These are phyloP conservation scores for Eciton burchellii DNA, from an alignment of 1,140 invertebrate species.

Conservation along the genomic window DNA sequence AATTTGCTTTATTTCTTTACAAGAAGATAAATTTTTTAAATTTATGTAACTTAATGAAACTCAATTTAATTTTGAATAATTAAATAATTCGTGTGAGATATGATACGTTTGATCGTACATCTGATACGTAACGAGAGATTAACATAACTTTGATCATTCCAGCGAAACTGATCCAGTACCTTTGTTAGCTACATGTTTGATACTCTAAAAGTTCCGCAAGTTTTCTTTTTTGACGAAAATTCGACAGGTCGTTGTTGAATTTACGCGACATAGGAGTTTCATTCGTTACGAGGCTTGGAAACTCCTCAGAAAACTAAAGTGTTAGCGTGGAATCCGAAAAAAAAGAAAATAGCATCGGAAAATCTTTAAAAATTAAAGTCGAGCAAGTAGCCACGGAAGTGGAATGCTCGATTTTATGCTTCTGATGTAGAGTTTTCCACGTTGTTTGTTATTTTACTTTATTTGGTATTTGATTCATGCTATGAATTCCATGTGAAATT, in stretches of 20 bases:
- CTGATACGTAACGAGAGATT: not conserved
- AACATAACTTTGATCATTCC: not conserved
- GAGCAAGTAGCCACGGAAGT: not conserved
- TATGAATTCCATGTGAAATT: too few relatives aligned
- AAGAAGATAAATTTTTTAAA: not conserved
- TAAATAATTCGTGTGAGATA: not conserved
- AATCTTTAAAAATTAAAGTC: conserved; percentile 27
- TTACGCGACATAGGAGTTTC: conserved; percentile 38
- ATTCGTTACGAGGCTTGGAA: conserved; percentile 25
- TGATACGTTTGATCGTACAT: not conserved
- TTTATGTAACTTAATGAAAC: not conserved
- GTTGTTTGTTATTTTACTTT: not conserved
- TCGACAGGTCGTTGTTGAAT: not conserved
- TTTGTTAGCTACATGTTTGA: not conserved
- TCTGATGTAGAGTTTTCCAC: not conserved
- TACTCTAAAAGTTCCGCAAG: conserved; percentile 4
- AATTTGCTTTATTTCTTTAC: not conserved
- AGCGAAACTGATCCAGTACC: not conserved
- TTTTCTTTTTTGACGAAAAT: conserved; percentile 8
- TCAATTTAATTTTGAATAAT: not conserved
- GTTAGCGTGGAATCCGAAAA: conserved; percentile 10
- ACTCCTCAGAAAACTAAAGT: conserved; percentile 20
- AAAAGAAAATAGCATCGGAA: not conserved
- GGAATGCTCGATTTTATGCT: not conserved
- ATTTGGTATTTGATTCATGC: not conserved